Conservation (phyloP, 2,888 invertebrate species). For the Spicauda simplicius region DNA sequence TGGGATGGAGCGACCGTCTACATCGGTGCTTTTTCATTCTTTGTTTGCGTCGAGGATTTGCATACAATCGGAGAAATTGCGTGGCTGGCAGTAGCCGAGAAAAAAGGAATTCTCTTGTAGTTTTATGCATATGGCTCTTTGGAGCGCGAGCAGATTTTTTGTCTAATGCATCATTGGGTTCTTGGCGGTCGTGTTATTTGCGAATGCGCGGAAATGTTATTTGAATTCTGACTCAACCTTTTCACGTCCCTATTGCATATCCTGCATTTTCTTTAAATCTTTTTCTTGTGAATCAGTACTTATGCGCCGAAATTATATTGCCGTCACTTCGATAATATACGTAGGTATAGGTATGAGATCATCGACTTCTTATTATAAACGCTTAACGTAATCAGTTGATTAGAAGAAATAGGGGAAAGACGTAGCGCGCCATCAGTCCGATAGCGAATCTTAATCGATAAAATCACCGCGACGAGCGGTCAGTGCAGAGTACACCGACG, state of each 20-base stretch:
- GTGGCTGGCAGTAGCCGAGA: slow-evolving; percentile 64
- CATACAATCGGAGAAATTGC: slow-evolving; percentile 83
- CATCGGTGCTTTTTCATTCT: slow-evolving; percentile 77
- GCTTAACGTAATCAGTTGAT: slow-evolving; percentile 32
- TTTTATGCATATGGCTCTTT: slow-evolving; percentile 66
- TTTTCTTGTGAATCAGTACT: neutral
- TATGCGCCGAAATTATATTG: slow-evolving; percentile 1
- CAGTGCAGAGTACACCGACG: slow-evolving; percentile 61
- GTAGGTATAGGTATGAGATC: slow-evolving; percentile 17
- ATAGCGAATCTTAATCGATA: slow-evolving; percentile 51
- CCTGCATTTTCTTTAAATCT: neutral
- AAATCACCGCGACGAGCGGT: slow-evolving; percentile 60
- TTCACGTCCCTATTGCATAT: neutral
- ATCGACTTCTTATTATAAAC: slow-evolving; percentile 26
- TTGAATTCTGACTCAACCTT: neutral
- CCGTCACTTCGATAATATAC: neutral
- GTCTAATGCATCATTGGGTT: slow-evolving; percentile 46
- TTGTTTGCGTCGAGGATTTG: slow-evolving; percentile 80
- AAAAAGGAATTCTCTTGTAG: slow-evolving; percentile 63
- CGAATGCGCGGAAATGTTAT: neutral
- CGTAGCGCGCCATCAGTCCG: slow-evolving; percentile 32
- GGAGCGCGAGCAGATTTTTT: slow-evolving; percentile 53
- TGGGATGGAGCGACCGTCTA: slow-evolving; percentile 71
- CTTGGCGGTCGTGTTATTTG: slow-evolving; percentile 2
- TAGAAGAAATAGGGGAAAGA: slow-evolving; percentile 38